Base-by-base conservation (phyloP, 1,140 invertebrate species). In the Drosophila tropicalis region DNA sequence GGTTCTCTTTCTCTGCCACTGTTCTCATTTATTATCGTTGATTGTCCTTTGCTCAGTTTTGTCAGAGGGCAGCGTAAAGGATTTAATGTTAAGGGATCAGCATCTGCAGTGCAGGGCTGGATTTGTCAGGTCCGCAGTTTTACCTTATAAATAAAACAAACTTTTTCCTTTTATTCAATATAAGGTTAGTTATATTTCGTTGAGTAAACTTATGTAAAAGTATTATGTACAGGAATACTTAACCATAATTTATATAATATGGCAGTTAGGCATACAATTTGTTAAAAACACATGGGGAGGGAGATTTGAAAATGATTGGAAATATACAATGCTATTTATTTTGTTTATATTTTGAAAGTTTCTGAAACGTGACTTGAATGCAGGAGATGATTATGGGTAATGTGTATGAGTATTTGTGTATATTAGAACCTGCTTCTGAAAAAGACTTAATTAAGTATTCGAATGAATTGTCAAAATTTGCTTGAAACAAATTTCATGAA, bases 241-340 rank as follows among this genome's bases (percentile, higher is more conserved):
- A 58, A 36, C 29, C 13, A 39, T 58, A 58, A 39, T 39, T 19
- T 39, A 58, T 58, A 58, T 17, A 58, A 58, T 58, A 58, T 58
- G 56, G 56, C 56, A 58, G 56, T 58, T 34, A 58, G 44, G 44
- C 19, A 51, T 51, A 51, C 17, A 51, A 5, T 19, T 58, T 19
- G 13, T 39, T 58, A 58, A 32, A 58, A 39, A 58, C 15, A 39
- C 19, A 19, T 19, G 15, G 36, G 56, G 15, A 58, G 56, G 56
- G 56, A 58, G 36, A 39, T 58, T 36, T 58, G 17, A 39, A 36
- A 58, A 12, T 39, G n/a, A 39, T 36, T 10, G 29, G n/a, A 34
- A 58, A 39, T 19, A 39, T 51, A 51, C 44, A 51, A 51, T 51
- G 22, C 17, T 51, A 12, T 51, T 22, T 12, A 29, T 22, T 3